Base-by-base conservation (phyloP, 2,113 vertebrate species). In the Entomyzon cyanotis region DNA sequence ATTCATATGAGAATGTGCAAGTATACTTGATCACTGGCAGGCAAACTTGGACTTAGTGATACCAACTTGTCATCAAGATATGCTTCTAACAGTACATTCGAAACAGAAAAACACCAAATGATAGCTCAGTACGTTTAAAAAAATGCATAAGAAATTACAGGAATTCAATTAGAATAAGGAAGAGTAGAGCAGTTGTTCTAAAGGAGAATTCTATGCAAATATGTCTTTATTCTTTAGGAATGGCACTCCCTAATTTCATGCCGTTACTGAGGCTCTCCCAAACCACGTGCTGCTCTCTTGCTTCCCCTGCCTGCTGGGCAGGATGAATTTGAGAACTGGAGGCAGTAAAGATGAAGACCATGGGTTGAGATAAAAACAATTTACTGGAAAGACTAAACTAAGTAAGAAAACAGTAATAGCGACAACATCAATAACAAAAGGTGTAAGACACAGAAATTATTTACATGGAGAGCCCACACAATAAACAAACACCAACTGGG, bases 201-300 rank as follows among this genome's bases (percentile, higher is more conserved):
- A 71, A 80, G 50, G 15, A 65, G 16, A 53, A 82, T 46, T 63
- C 21, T 42, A 19, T 20, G 46, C 12, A 31, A 71, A 62, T 21
- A 62, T 2, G 0, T 30, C 9, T 9, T 15, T 12, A 25, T 4
- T 7, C 19, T 58, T 80, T 28, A 73, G 31, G 18, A 64, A 35
- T 12, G 10, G 35, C 10, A 50, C 5, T 42, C 8, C 59, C 22
- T 10, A 64, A 15, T 23, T 87, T 25, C 37, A 27, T 23, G 35
- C 21, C 25, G 59, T 63, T 31, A 15, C 35, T 12, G 18, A 42
- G 31, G 27, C 9, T 27, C 42, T 27, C 37, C n/a, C 35, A 64
- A 80, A 49, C 9, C 17, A 71, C 35, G 13, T 12, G 7, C 25
- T 5, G 9, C 49, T 49, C 16, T 41, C 58, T 27, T 0, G 0